Evolutionary conservation across 92 coral and sea anemone genomes (phyloP), one percentile per base, ranked within the genome.

Genomic region (Porites lobata): DNA sequence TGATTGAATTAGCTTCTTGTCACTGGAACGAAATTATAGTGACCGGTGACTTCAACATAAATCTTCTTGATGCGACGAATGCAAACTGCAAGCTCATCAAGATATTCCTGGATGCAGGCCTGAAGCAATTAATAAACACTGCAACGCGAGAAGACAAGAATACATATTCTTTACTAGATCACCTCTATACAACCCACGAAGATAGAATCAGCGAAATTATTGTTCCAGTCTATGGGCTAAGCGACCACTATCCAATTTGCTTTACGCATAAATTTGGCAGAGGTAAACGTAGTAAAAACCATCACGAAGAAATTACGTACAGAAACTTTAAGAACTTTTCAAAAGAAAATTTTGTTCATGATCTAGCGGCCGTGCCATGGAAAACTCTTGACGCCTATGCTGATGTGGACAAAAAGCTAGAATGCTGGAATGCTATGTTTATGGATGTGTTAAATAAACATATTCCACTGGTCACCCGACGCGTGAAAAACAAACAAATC

Each of bases 301-400:
- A 57, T 19, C 88, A 85, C 57, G 84, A 85, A 8, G 63, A 56
- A 21, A 75, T 85, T 1, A 58, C 0, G 9, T 76, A 85, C 26
- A 59, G 89, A 59, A 85, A 32, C 61, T 85, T 76, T 24, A 76
- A 85, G 65, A 75, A 85, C 43, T 85, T 87, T 62, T 79, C 65
- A 17, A 54, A 80, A 58, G 86, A 87, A 87, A 50, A 58, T 80
- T 87, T 87, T 21, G 17, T 87, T 72, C 65, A 80, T 20, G 91
- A 87, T 87, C 75, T 72, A 74, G 52, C 66, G 15, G 54, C 3
- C 52, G 89, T 51, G 50, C 87, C 87, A 26, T 88, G 91, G 91
- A 69, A 87, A 79, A 61, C 51, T 80, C 12, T 72, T 63, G n/a
- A 76, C 56, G 9, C 56, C 7, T 52, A 52, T 53, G 57, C 11